Percentiles rank a stretch among this genome's conserved stretches.
These are phyloP conservation scores for Acronicta leporina DNA, from an alignment of 2,888 invertebrate genomes.

Conservation along the genomic window DNA sequence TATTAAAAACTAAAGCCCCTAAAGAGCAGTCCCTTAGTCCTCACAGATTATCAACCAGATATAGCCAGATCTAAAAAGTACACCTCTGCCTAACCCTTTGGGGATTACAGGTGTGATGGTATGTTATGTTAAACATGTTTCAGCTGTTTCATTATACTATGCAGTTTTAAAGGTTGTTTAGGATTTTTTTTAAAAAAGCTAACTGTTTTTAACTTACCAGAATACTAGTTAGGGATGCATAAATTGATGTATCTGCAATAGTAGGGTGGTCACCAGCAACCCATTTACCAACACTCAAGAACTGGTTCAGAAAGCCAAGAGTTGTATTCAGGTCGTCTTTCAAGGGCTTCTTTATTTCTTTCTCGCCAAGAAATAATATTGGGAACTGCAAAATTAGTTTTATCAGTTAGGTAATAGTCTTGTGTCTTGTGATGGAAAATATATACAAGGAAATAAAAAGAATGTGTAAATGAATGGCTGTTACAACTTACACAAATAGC, in stretches of 20 bases:
- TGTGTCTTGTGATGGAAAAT: not conserved
- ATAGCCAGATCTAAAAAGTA: too few species aligned
- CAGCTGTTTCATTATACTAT: too few species aligned
- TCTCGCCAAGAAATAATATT: conserved; percentile 88
- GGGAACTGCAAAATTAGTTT: conserved; percentile 90
- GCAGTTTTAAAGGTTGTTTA: too few species aligned
- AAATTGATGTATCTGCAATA: conserved; percentile 90
- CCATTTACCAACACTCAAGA: conserved; percentile 89
- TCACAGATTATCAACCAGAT: too few species aligned
- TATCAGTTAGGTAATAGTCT: not conserved
- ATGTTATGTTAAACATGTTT: too few species aligned
- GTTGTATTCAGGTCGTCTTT: conserved; percentile 88
- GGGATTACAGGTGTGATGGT: too few species aligned
- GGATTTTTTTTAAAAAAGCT: too few species aligned
- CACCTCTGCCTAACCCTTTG: too few species aligned
- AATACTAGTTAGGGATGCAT: conserved; percentile 88
- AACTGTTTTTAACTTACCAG: conserved; percentile 78
- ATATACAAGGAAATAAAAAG: too few species aligned
- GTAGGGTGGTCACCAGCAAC: conserved; percentile 90
- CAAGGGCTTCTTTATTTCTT: conserved; percentile 85
- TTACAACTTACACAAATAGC: conserved; percentile 88
- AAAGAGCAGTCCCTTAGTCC: too few species aligned
- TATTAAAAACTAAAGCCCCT: too few species aligned
- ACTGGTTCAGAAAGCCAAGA: conserved; percentile 89
- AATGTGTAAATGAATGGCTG: too few species aligned